phyloP scores from a whole-genome alignment of 2,888 invertebrate species.

The Ganaspis brasiliensis region DNA sequence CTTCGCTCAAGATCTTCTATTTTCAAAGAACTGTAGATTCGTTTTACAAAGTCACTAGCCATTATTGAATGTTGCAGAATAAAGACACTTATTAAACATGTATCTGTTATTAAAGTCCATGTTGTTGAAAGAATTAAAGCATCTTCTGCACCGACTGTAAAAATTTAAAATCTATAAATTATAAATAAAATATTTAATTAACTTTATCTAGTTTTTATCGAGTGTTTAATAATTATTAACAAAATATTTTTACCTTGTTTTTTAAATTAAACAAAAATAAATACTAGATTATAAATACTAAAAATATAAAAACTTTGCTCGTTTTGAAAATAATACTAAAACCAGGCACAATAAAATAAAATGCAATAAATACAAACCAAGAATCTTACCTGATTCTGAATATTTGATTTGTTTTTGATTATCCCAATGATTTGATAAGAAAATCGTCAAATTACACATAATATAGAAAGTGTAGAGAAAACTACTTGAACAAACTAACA shows the following conservation, averaged over 20 bases:
- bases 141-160: slow-evolving; percentile 58
- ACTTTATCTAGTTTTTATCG: too few species aligned
- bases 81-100: slow-evolving; percentile 81
- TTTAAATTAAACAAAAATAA: too few species aligned
- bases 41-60: slow-evolving; percentile 81
- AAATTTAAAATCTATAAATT: slow-evolving; percentile 17
- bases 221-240: too few species aligned
- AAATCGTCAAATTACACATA: slow-evolving; percentile 82
- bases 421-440: slow-evolving; percentile 82
- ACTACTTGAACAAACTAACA: slow-evolving; percentile 78
- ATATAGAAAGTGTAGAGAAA: slow-evolving; percentile 82
- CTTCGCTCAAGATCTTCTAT: slow-evolving; percentile 77
- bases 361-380: neutral
- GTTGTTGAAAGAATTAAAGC: slow-evolving; percentile 74
- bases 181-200: slow-evolving; percentile 13
- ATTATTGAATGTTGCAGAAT: slow-evolving; percentile 84
- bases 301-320: too few species aligned
- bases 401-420: slow-evolving; percentile 65
- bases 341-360: neutral
- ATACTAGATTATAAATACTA: too few species aligned
- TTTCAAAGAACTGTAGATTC: slow-evolving; percentile 78
- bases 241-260: too few species aligned
- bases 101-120: slow-evolving; percentile 80
- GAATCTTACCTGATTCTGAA: slow-evolving; percentile 60
- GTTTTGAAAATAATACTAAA: too few species aligned